phyloP scores from a whole-genome alignment of 2,113 vertebrate genomes.

The Columba livia region DNA sequence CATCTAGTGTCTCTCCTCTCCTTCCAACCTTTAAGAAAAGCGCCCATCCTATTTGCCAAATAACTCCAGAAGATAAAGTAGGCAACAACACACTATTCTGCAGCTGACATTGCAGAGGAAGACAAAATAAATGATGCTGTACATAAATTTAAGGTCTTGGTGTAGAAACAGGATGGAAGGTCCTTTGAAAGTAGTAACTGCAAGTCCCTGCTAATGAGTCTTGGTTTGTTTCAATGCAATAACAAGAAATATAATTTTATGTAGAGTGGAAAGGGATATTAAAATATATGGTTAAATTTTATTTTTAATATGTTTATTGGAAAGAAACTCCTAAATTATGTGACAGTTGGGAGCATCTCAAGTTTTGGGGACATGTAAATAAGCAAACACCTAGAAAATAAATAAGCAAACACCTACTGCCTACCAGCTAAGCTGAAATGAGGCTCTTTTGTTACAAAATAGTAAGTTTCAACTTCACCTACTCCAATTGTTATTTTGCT shows the following conservation, averaged over 20 bases:
- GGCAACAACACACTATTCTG: neutral
- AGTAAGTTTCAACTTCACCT: neutral
- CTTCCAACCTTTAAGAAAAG: neutral
- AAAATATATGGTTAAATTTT: neutral
- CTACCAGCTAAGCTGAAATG: neutral
- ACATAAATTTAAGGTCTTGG: neutral
- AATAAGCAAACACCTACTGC: too few relatives aligned
- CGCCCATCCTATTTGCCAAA: rapidly evolving
- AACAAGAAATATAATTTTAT: neutral
- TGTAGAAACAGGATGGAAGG: neutral
- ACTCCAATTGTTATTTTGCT: neutral
- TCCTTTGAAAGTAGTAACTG: neutral
- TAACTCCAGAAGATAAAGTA: neutral
- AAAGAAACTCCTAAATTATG: rapidly evolving
- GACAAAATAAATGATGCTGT: neutral
- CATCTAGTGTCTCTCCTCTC: conserved; percentile 66
- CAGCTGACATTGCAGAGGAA: neutral
- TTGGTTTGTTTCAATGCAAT: neutral
- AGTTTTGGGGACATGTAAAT: neutral
- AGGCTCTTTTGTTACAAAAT: neutral
- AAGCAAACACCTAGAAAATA: neutral
- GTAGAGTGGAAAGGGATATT: neutral
- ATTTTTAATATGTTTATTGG: neutral
- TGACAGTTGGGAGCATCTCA: neutral
- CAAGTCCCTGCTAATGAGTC: neutral